Evolutionary conservation across 2,888 invertebrate species (phyloP).

Genomic region (Chydorus sphaericus): DNA sequence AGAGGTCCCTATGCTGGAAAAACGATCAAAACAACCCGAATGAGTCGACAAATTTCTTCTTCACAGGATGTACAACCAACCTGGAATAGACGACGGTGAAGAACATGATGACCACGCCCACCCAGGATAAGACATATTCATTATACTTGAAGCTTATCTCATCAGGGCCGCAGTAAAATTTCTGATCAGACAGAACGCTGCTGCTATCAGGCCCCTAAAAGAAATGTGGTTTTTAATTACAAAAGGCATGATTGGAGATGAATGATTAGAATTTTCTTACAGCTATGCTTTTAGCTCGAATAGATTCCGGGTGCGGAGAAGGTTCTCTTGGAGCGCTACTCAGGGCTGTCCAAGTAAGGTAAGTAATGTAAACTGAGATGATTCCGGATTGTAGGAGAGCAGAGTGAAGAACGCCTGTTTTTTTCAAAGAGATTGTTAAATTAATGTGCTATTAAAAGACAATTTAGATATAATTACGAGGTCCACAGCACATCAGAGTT

Average conservation of each 20-base stretch:
- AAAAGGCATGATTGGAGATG: not conserved
- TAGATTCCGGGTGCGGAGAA: slow-evolving; percentile 13
- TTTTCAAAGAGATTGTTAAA: slow-evolving; percentile 10
- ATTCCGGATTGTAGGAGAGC: slow-evolving; percentile 30
- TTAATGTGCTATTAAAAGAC: not conserved
- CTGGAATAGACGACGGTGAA: slow-evolving; percentile 28
- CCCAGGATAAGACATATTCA: slow-evolving; percentile 29
- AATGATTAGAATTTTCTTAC: no score
- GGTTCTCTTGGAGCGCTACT: slow-evolving; percentile 29
- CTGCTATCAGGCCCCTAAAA: not conserved
- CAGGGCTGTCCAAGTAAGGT: slow-evolving; percentile 33
- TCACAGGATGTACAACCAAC: slow-evolving; percentile 15
- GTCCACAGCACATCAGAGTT: slow-evolving; percentile 20
- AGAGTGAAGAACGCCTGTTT: slow-evolving; percentile 16
- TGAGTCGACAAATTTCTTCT: slow-evolving; percentile 3
- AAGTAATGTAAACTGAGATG: slow-evolving; percentile 31
- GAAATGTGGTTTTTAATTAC: not conserved
- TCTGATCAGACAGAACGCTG: slow-evolving; percentile 16
- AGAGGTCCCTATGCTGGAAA: slow-evolving; percentile 17
- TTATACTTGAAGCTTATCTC: slow-evolving; percentile 20
- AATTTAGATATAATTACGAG: slow-evolving; percentile 20
- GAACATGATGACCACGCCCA: slow-evolving; percentile 31
- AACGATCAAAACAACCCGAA: not conserved
- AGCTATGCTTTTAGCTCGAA: no score
- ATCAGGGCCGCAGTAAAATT: slow-evolving; percentile 21